Evolutionary conservation across 2,797 vertebrate genomes (phyloP), one percentile per base, ranked within the genome.

Genomic region (Macropodus opercularis): DNA sequence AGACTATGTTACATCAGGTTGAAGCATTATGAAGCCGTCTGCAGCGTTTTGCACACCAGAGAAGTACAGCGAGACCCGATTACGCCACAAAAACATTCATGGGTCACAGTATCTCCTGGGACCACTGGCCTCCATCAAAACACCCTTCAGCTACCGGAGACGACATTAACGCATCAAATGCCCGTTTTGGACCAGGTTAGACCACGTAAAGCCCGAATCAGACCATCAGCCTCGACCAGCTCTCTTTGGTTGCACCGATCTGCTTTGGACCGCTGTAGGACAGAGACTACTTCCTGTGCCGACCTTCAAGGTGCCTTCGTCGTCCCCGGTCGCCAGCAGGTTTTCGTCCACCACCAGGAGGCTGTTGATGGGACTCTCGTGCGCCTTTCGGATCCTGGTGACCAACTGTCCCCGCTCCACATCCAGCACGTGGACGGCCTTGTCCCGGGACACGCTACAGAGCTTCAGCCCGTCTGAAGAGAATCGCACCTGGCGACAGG

Each of bases 271-370:
- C 5, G 32, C 27, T 11, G 11, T 15, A 10, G 0, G 27, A 4
- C 3, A 8, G 17, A 5, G 0, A 15, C 1, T 1, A 1, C 19
- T 26, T 0, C 3, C 5, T 8, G 3, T 38, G 4, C 31, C 91
- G 26, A 98, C 92, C 79, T 97, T 96, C 66, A 99, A 23, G 0
- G 84, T 89, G 0, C 97, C 97, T 0, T 52, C 77, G 1, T 99
- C 97, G 1, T 98, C 97, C 0, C 96, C 97, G 8, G 97, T 98
- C 15, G 95, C 96, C 57, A 98, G 79, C 14, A 97, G 11, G 79
- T 98, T 94, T 27, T 94, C 86, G 51, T 98, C 95, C 54, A 99
- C 91, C 70, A 98, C 77, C 63, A 95, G 89, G 75, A 99, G 83
- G 0, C 94, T 90, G 77, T 96, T 97, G 84, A 99, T 92, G 14